Evolutionary conservation across 2,888 invertebrate genomes (phyloP), one percentile per base, ranked within the genome.

Genomic region (Lasioglossum malachurum): DNA sequence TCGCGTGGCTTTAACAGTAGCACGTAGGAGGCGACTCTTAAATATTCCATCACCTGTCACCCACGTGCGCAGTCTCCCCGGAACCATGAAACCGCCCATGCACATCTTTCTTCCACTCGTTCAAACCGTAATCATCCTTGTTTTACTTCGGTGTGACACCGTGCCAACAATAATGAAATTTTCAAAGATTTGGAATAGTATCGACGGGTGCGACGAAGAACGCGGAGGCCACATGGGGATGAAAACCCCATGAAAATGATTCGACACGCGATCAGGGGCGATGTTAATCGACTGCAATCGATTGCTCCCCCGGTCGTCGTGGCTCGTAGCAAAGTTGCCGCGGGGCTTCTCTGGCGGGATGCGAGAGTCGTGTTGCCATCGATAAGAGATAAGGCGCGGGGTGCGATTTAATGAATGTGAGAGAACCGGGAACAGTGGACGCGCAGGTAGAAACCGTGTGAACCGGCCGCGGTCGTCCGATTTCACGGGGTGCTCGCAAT

Each of bases 11-110:
- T 75, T 74, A 79, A 88, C 92, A 87, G 84, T 88, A 78, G 88
- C 89, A 87, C 91, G 91, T 92, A 92, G 89, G 91, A 90, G 92
- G 87, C 77, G 83, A 80, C 84, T 78, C 49, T 91, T 91, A 87
- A 88, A 91, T 93, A 93, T 94, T 91, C 91, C 80, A 81, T 93
- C 94, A 94, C 94, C 94, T 94, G 94, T 92, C 93, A 91, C 83
- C 81, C 93, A 92, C 93, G 93, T 92, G 93, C 86, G 84, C 27
- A 75, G 53, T 67, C 71, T 71, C 76, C 75, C 78, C 74, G 83
- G 75, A 72, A 57, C 27, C 64, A 46, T 64, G 41, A 60, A 80
- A 81, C 49, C 35, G n/a, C 72, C n/a, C 75, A 23, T 69, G 78
- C 80, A 60, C 23, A 72, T 83, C 64, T 27, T 72, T 80, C 80